Percentiles rank a stretch among this genome's conserved stretches.
phyloP scores from a whole-genome alignment of 2,797 vertebrate genomes.

The Loriculus beryllinus region DNA sequence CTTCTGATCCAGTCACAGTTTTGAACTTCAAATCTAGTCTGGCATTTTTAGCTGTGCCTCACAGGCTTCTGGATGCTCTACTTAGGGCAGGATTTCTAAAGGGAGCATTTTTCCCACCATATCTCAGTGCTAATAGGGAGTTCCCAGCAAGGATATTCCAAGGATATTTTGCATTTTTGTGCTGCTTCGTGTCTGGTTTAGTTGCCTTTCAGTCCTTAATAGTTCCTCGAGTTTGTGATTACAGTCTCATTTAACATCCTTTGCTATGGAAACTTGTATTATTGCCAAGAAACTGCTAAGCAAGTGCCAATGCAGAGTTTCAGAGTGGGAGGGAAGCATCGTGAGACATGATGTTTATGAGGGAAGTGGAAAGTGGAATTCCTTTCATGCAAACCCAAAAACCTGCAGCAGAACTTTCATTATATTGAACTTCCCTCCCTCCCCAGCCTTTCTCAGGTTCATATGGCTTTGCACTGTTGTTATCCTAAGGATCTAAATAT shows the following conservation, averaged over 20 bases:
- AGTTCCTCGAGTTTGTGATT: neutral
- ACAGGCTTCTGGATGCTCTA: neutral
- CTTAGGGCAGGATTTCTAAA: neutral
- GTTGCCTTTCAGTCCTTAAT: neutral
- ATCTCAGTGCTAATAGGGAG: neutral
- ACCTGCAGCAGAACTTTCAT: neutral
- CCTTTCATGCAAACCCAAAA: neutral
- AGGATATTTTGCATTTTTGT: conserved; percentile 8
- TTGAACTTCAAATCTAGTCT: neutral
- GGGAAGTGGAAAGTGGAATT: neutral
- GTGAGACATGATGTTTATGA: neutral
- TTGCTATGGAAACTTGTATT: conserved; percentile 35
- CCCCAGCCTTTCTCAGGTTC: neutral
- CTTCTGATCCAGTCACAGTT: neutral
- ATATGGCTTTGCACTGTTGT: neutral
- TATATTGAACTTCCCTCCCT: neutral
- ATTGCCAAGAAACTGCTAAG: conserved; percentile 14
- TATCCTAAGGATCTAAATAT: neutral
- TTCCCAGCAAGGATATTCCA: neutral
- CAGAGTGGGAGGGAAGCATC: neutral
- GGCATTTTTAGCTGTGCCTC: neutral
- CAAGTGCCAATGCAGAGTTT: neutral
- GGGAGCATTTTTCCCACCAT: neutral
- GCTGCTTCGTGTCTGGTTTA: neutral
- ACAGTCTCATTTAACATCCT: neutral